Percentiles rank a stretch among this genome's conserved stretches.
phyloP scores from a whole-genome alignment of 2,113 vertebrate genomes.

The Echinops telfairi region DNA sequence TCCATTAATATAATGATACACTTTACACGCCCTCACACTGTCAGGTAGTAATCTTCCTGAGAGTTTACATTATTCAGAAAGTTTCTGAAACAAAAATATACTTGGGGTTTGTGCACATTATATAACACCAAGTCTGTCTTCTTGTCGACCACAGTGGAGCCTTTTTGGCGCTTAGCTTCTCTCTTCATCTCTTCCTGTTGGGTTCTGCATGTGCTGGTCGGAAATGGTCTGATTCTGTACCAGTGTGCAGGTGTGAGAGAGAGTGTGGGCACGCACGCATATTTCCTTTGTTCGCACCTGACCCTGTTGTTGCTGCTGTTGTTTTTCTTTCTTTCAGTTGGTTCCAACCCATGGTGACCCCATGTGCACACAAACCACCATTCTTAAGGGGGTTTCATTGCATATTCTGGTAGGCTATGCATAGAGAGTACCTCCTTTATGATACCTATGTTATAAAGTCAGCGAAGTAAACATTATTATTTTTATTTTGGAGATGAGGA shows the following conservation, averaged over 20 bases:
- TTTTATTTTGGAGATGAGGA: not conserved
- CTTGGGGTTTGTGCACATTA: not conserved
- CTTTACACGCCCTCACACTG: constrained; percentile 6
- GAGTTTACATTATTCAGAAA: not conserved
- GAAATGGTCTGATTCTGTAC: not conserved
- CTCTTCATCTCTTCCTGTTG: not conserved
- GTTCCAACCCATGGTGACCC: not conserved
- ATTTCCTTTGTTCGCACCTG: not conserved
- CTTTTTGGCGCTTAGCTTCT: not conserved
- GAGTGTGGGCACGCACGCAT: too few relatives aligned
- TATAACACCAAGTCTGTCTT: not conserved
- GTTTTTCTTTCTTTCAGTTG: not conserved
- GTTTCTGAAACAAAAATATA: constrained; percentile 5
- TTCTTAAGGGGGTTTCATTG: not conserved
- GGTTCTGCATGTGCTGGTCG: constrained; percentile 10
- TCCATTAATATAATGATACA: not conserved
- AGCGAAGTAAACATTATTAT: not conserved
- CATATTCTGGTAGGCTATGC: not conserved
- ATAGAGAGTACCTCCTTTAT: not conserved
- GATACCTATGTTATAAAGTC: not conserved
- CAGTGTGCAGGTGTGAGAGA: not conserved
- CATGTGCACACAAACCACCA: not conserved
- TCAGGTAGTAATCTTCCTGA: constrained; percentile 43
- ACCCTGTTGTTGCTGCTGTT: not conserved
- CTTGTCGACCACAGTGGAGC: not conserved